A percentile compares a stretch with the other conserved stretches of the same genome.
These are phyloP conservation scores for Xenentodon cancila DNA, from an alignment of 2,797 vertebrate species.

Conservation along the genomic window DNA sequence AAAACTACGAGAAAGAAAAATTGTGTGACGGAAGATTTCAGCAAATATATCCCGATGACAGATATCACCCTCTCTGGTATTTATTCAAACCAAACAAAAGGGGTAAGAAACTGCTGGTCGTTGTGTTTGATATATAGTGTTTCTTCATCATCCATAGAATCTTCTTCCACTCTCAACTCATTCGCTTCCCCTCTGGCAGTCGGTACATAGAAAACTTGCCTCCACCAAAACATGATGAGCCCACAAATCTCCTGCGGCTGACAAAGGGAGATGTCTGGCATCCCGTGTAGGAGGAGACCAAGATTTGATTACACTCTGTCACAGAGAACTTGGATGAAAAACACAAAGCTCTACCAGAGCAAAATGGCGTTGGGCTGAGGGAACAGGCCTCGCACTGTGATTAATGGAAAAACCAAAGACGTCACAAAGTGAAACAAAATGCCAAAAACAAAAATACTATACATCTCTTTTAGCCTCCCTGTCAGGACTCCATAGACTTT, in stretches of 20 bases:
- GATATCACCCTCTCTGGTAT: constrained; percentile 50
- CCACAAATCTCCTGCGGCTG: constrained; percentile 73
- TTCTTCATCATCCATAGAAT: constrained; percentile 56
- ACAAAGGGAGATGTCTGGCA: constrained; percentile 67
- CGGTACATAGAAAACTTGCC: constrained; percentile 61
- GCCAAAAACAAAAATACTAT: constrained; percentile 10
- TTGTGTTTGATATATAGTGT: constrained; percentile 57
- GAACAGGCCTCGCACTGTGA: constrained; percentile 53
- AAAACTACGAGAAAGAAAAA: constrained; percentile 33
- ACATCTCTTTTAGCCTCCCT: constrained; percentile 5
- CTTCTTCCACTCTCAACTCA: constrained; percentile 64
- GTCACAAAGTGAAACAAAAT: constrained; percentile 24
- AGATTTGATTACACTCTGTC: constrained; percentile 74
- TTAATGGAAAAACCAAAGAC: constrained; percentile 46
- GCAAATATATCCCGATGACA: constrained; percentile 58
- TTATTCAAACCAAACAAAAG: constrained; percentile 62
- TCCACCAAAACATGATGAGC: constrained; percentile 71
- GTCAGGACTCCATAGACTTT: not conserved
- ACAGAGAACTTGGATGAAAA: constrained; percentile 68
- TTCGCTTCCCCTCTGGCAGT: constrained; percentile 49
- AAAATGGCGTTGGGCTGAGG: constrained; percentile 66
- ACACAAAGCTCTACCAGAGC: constrained; percentile 63
- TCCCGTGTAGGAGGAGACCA: constrained; percentile 63
- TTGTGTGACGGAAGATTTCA: constrained; percentile 39
- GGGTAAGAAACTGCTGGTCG: constrained; percentile 48